Evolutionary conservation across 2,888 invertebrate genomes (phyloP).

Genomic region (Ochlodes sylvanus): DNA sequence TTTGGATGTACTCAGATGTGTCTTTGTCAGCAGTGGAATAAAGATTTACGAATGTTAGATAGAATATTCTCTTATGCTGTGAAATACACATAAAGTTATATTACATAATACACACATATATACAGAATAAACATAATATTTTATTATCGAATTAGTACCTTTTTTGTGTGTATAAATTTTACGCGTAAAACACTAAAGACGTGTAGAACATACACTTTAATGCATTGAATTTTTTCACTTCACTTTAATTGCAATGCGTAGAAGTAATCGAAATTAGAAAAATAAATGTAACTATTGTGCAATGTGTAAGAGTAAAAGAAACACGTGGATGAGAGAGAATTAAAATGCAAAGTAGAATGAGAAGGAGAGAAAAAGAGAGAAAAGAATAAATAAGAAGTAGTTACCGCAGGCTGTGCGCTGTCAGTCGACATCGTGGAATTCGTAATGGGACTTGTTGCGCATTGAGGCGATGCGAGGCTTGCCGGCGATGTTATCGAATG

Average conservation of each 20-base stretch:
- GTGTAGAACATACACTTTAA: no score
- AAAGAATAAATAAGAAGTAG: conserved; percentile 37
- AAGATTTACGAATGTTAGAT: background rate
- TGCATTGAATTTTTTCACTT: no score
- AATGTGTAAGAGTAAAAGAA: background rate
- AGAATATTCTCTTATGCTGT: background rate
- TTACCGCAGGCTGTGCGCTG: conserved; percentile 71
- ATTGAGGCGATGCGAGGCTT: conserved; percentile 74
- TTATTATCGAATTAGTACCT: no score
- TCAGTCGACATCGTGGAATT: conserved; percentile 80
- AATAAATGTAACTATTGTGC: no score
- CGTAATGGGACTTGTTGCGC: conserved; percentile 76
- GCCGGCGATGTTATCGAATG: conserved; percentile 80
- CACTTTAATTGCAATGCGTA: no score
- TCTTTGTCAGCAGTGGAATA: conserved; percentile 15
- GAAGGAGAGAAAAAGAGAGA: conserved; percentile 3
- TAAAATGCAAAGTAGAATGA: background rate
- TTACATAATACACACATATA: no score
- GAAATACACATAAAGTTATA: background rate
- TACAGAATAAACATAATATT: no score
- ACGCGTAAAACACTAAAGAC: no score
- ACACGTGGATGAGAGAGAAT: background rate
- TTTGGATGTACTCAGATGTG: conserved; percentile 4
- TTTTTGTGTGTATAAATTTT: no score
- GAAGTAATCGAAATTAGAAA: no score